These are phyloP conservation scores for Drosophila kuntzei DNA, from an alignment of 2,888 invertebrate genomes.

Conservation along the genomic window DNA sequence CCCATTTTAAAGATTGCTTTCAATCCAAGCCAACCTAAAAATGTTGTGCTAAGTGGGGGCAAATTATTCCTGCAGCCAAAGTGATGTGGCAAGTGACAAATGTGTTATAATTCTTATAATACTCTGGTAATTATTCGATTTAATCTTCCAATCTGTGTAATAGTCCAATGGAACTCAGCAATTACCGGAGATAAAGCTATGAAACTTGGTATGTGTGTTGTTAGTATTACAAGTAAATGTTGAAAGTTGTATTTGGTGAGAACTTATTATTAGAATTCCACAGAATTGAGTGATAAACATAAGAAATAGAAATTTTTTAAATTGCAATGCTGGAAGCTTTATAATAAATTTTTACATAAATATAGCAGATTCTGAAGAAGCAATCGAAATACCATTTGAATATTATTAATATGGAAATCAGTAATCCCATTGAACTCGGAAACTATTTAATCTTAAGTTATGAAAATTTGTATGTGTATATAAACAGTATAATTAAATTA, in stretches of 20 bases:
- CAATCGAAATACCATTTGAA: too few species aligned
- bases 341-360: background rate
- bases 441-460: background rate
- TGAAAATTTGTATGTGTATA: background rate
- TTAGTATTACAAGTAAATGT: accelerated
- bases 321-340: background rate
- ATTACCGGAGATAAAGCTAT: background rate
- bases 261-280: background rate
- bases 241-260: background rate
- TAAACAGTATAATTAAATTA: background rate
- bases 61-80: constrained; percentile 50
- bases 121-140: background rate
- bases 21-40: background rate
- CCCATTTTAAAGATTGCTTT: background rate
- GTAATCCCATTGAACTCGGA: background rate
- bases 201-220: background rate
- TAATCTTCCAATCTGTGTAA: background rate
- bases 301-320: background rate
- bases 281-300: background rate
- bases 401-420: too few species aligned
- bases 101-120: constrained; percentile 11
- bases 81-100: background rate
- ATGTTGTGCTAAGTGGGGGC: constrained; percentile 55
- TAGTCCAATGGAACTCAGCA: background rate
- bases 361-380: too few species aligned